phyloP scores from a whole-genome alignment of 2,888 invertebrate species.

The Meta bourneti region DNA sequence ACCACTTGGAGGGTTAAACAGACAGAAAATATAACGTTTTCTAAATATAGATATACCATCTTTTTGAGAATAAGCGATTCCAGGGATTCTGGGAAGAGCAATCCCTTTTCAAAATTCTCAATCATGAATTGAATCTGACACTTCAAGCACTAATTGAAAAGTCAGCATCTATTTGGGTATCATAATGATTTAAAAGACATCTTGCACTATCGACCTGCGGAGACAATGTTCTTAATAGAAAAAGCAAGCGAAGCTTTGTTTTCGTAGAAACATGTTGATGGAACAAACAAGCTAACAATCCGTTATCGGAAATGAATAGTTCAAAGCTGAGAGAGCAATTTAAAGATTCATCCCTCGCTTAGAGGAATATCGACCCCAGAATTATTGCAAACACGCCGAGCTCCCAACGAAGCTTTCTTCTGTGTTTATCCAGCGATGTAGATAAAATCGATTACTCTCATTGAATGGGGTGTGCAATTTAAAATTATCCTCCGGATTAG shows the following conservation, averaged over 20 bases:
- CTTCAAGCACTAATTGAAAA: background rate
- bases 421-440: constrained; percentile 47
- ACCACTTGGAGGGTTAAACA: too few species aligned
- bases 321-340: constrained; percentile 42
- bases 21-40: too few species aligned
- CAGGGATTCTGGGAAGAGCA: background rate
- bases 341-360: constrained; percentile 26
- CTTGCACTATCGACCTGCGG: background rate
- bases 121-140: background rate
- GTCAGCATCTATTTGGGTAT: background rate
- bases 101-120: background rate
- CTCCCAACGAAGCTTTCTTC: constrained; percentile 44
- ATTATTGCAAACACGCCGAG: constrained; percentile 53
- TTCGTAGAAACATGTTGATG: constrained; percentile 30
- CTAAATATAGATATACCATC: background rate
- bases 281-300: constrained; percentile 42
- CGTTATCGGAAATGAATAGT: constrained; percentile 51
- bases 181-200: constrained; percentile 26
- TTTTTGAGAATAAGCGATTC: background rate
- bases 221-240: constrained; percentile 27
- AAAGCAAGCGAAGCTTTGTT: constrained; percentile 19
- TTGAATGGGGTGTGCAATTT: constrained; percentile 39
- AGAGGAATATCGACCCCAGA: constrained; percentile 53
- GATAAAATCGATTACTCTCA: constrained; percentile 48
- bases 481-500: constrained; percentile 64